Percentiles rank a stretch among this genome's conserved stretches.
Evolutionary conservation across 2,797 vertebrate genomes (phyloP).

Genomic region (Oophaga sylvatica): DNA sequence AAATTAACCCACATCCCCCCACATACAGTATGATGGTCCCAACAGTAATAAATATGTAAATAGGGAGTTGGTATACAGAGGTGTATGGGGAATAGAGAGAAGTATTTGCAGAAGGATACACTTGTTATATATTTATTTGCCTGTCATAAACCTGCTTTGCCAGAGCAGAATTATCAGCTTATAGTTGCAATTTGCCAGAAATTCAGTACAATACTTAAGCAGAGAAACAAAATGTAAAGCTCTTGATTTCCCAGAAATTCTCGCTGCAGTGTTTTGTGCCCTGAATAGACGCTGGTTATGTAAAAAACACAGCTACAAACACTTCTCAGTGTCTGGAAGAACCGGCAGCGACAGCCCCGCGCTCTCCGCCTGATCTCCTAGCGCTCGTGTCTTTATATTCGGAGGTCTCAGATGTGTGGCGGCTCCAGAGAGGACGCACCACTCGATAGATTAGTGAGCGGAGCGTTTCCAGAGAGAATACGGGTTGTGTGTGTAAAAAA

Average conservation of each 20-base stretch:
- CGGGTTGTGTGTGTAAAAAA: neutral
- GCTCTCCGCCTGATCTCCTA: neutral
- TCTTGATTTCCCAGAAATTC: conserved; percentile 25
- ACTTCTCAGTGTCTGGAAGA: conserved; percentile 33
- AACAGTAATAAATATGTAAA: too few relatives aligned
- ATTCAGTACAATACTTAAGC: conserved; percentile 8
- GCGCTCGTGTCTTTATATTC: conserved; percentile 1
- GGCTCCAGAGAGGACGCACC: neutral
- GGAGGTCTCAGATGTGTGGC: neutral
- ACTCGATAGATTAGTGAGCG: neutral
- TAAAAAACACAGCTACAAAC: conserved; percentile 37
- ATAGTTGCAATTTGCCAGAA: conserved; percentile 9
- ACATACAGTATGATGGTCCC: too few relatives aligned
- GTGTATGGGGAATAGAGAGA: too few relatives aligned
- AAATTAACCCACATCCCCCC: too few relatives aligned
- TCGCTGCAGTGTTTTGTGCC: conserved; percentile 3
- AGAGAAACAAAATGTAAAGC: conserved; percentile 21
- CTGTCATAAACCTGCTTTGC: neutral
- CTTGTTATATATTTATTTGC: neutral
- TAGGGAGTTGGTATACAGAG: too few relatives aligned
- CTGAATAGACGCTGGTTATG: conserved; percentile 18
- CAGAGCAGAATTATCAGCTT: conserved; percentile 22
- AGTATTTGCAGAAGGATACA: neutral
- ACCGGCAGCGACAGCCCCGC: neutral
- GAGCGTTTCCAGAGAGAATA: neutral